These are phyloP conservation scores for Hemicordylus capensis DNA, from an alignment of 2,113 vertebrate genomes.

Conservation along the genomic window DNA sequence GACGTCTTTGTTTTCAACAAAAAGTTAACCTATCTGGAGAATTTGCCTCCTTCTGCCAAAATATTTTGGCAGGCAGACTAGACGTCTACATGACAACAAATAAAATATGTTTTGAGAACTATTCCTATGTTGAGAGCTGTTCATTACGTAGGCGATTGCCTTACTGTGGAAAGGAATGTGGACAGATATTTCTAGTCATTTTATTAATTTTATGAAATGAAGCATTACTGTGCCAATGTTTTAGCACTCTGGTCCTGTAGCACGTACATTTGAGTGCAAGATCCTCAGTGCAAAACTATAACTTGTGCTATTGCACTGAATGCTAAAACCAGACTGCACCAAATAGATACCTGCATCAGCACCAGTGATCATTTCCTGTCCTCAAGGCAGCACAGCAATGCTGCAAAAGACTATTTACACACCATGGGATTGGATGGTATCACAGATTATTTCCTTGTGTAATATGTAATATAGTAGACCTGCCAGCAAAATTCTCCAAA, in stretches of 20 bases:
- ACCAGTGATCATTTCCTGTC: no score
- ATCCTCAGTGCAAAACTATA: not conserved
- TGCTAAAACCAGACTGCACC: not conserved
- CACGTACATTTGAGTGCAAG: not conserved
- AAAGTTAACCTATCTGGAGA: conserved; percentile 37
- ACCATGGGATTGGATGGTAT: no score
- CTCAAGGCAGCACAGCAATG: no score
- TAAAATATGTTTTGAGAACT: conserved; percentile 47
- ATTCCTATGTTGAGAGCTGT: conserved; percentile 47
- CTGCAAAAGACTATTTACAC: no score
- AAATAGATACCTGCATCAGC: not conserved
- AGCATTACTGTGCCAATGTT: not conserved
- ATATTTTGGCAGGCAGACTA: conserved; percentile 54
- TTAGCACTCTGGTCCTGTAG: not conserved
- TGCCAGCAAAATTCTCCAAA: no score
- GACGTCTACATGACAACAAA: conserved; percentile 45
- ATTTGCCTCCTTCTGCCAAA: conserved; percentile 43
- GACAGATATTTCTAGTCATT: conserved; percentile 42
- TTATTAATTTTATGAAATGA: conserved; percentile 9
- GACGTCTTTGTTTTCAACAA: conserved; percentile 29
- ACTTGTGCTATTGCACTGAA: not conserved
- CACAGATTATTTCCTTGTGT: no score
- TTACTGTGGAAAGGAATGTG: conserved; percentile 18
- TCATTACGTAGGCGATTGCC: conserved; percentile 15
- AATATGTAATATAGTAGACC: no score